phyloP scores from a whole-genome alignment of 2,888 invertebrate species.

The Troides helena region DNA sequence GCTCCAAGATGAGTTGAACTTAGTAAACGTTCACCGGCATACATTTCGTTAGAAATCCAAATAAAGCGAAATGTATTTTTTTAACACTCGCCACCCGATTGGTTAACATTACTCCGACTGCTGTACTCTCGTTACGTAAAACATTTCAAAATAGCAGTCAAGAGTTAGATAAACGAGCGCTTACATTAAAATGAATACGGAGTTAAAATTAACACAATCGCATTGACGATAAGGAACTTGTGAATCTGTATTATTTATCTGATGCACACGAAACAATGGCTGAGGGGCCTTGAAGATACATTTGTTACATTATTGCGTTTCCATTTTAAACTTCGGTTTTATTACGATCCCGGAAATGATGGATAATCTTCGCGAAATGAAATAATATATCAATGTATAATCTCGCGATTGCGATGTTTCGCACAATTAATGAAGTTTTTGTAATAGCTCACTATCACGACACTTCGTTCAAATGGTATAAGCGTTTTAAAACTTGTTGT shows the following conservation, averaged over 20 bases:
- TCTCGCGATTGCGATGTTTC: constrained; percentile 9
- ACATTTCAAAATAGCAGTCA: not conserved
- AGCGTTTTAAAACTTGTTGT: too few relatives aligned
- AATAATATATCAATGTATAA: not conserved
- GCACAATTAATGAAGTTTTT: constrained; percentile 15
- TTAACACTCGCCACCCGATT: not conserved
- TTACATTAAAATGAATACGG: too few relatives aligned
- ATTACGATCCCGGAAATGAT: constrained; percentile 9
- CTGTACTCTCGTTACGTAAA: not conserved
- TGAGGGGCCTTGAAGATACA: constrained; percentile 6
- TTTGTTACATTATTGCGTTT: constrained; percentile 5
- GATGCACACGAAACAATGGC: constrained; percentile 18
- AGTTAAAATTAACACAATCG: constrained; percentile 5
- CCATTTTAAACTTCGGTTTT: constrained; percentile 15
- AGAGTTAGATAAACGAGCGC: not conserved
- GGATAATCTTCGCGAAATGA: constrained; percentile 16
- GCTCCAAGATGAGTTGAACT: too few relatives aligned
- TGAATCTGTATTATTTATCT: constrained; percentile 6
- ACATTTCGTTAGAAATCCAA: not conserved
- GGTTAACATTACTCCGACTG: not conserved
- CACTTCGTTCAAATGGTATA: constrained; percentile 10
- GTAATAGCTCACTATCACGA: constrained; percentile 15
- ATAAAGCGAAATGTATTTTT: constrained; percentile 1
- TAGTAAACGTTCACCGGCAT: too few relatives aligned
- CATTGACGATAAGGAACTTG: not conserved